Evolutionary conservation across 2,797 vertebrate genomes (phyloP), one percentile per base, ranked within the genome.

Genomic region (Helicolenus hilgendorfi): DNA sequence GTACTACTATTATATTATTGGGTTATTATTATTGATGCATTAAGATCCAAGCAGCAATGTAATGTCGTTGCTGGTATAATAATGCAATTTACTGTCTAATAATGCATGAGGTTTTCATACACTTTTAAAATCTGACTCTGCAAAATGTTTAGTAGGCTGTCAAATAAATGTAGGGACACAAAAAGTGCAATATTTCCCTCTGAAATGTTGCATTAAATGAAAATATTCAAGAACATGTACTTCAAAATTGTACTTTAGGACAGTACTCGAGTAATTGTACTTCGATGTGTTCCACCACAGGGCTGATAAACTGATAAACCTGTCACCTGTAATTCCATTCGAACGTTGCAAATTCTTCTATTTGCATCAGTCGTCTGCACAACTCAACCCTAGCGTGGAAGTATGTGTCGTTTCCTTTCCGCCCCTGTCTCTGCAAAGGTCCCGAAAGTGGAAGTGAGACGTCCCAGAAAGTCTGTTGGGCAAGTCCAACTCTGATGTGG

Each of bases 361-460:
- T 53, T 82, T 82, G 6, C 69, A 49, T 75, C 27, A 75, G 26
- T 62, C 35, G 41, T 75, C 26, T 72, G 33, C 67, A 38, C 4
- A 3, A 8, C 56, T 67, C 9, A 1, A 20, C 20, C 38, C 7
- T 11, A 35, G 45, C 72, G n/a, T n/a, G 27, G 26, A 80, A 38
- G 45, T 73, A 5, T 27, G 0, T 41, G 72, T 80, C 14, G 63
- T 88, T 88, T 90, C 53, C 77, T 90, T 35, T 77, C 73, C 1
- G 5, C 59, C n/a, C 20, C 5, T 35, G 77, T 35, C 20, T 84
- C 18, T 84, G 76, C 67, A 20, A 3, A 77, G 67, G 29, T 77
- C 64, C 71, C 81, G 84, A 94, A 96, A 95, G 93, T 96, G 93
- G 96, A 96, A 96, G 92, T 93, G 92, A 92, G 92, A 94, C 59